Conservation (phyloP, 2,888 invertebrate genomes). For the Cotesia congregata region DNA sequence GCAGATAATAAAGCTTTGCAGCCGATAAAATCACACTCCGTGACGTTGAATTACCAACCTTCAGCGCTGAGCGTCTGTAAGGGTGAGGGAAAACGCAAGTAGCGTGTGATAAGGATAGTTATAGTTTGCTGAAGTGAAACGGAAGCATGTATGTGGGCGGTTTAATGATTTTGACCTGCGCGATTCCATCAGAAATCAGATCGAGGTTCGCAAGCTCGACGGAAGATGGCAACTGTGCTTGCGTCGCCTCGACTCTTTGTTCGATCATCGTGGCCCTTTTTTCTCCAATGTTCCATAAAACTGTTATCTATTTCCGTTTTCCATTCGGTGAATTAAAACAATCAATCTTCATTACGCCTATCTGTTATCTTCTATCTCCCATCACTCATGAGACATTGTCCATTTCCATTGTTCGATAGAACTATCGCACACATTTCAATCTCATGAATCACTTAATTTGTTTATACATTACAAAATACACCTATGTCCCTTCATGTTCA, state of each 20-base stretch:
- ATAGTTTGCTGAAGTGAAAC: not conserved
- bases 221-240: constrained; percentile 60
- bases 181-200: not conserved
- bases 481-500: no score
- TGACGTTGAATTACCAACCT: constrained; percentile 46
- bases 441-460: no score
- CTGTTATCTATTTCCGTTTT: not conserved
- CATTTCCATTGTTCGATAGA: no score
- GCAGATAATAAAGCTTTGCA: constrained; percentile 46
- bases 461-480: no score
- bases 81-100: constrained; percentile 10
- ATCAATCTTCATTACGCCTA: not conserved
- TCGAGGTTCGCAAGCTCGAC: constrained; percentile 50
- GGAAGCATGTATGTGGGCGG: constrained; percentile 36
- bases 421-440: no score
- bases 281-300: not conserved
- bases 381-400: no score
- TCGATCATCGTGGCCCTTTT: not conserved
- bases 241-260: not conserved
- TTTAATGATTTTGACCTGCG: constrained; percentile 48
- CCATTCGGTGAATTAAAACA: not conserved
- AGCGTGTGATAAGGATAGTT: constrained; percentile 7
- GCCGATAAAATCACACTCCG: constrained; percentile 65
- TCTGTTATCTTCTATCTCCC: not conserved
- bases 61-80: constrained; percentile 2